These are phyloP conservation scores for Porites rus DNA, from an alignment of 92 coral and sea anemone species.

Conservation along the genomic window DNA sequence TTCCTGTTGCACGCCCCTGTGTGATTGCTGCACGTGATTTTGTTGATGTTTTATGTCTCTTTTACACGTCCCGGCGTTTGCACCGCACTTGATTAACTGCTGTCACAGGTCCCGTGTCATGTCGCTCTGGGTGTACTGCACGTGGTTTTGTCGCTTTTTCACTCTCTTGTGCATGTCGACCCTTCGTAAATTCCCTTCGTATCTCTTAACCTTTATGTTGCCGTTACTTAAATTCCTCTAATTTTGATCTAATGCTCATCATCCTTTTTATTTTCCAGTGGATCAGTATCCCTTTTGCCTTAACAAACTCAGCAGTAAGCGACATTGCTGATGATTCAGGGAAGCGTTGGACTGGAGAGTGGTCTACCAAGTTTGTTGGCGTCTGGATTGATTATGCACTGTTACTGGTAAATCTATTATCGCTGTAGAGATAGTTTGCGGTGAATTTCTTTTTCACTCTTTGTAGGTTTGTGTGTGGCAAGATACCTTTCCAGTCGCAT, in stretches of 20 bases:
- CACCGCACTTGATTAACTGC: too few relatives aligned
- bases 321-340: constrained; percentile 59
- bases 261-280: constrained; percentile 48
- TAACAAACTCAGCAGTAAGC: constrained; percentile 72
- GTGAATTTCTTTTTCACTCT: background rate
- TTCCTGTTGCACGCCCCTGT: too few relatives aligned
- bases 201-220: background rate
- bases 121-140: too few relatives aligned
- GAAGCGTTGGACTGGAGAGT: constrained; percentile 69
- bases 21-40: too few relatives aligned
- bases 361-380: constrained; percentile 61
- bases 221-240: background rate
- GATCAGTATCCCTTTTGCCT: constrained; percentile 85
- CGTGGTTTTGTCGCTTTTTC: too few relatives aligned
- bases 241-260: background rate
- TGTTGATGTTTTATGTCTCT: too few relatives aligned
- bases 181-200: too few relatives aligned
- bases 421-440: background rate
- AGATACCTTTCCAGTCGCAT: too few relatives aligned
- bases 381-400: constrained; percentile 76
- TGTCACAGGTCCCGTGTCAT: too few relatives aligned
- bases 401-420: constrained; percentile 51
- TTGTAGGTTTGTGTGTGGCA: too few relatives aligned
- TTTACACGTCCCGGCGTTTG: too few relatives aligned
- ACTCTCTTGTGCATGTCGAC: too few relatives aligned